These are phyloP conservation scores for Nysson spinosus DNA, from an alignment of 2,888 invertebrate species.

Conservation along the genomic window DNA sequence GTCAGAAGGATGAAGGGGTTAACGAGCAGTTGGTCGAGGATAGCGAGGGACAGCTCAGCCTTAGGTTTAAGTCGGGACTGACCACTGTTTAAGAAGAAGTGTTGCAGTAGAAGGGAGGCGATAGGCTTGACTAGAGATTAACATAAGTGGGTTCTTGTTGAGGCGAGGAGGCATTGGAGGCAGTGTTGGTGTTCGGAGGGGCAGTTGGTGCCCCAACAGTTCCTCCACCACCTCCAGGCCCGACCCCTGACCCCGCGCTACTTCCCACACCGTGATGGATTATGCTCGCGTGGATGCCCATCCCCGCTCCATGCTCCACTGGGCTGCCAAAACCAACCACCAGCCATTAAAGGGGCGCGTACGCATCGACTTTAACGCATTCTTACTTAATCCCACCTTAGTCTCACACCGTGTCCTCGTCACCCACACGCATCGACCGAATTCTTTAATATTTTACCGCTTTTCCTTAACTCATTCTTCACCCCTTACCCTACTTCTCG, in stretches of 20 bases:
- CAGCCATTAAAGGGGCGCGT: conserved; percentile 78
- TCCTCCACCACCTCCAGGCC: conserved; percentile 76
- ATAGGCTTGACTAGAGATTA: conserved; percentile 88
- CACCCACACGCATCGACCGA: conserved; percentile 57
- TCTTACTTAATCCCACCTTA: conserved; percentile 61
- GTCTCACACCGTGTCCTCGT: conserved; percentile 61
- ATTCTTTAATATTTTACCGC: neutral
- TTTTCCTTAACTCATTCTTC: neutral
- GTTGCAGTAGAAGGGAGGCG: conserved; percentile 78
- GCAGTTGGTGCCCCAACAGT: conserved; percentile 81
- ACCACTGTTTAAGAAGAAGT: conserved; percentile 78
- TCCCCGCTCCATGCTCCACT: conserved; percentile 80
- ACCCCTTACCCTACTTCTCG: no score
- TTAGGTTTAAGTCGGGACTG: conserved; percentile 77
- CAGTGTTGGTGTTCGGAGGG: conserved; percentile 79
- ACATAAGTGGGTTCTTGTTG: conserved; percentile 94
- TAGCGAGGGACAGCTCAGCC: conserved; percentile 71
- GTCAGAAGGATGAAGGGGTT: conserved; percentile 18
- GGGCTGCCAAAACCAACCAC: conserved; percentile 78
- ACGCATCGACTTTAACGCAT: conserved; percentile 63
- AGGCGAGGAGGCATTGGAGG: conserved; percentile 78
- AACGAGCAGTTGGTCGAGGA: conserved; percentile 58
- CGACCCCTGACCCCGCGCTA: conserved; percentile 78
- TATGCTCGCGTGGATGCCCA: conserved; percentile 78
- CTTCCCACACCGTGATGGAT: conserved; percentile 77